phyloP scores from a whole-genome alignment of 1,140 invertebrate species.

The Scylla paramamosain region DNA sequence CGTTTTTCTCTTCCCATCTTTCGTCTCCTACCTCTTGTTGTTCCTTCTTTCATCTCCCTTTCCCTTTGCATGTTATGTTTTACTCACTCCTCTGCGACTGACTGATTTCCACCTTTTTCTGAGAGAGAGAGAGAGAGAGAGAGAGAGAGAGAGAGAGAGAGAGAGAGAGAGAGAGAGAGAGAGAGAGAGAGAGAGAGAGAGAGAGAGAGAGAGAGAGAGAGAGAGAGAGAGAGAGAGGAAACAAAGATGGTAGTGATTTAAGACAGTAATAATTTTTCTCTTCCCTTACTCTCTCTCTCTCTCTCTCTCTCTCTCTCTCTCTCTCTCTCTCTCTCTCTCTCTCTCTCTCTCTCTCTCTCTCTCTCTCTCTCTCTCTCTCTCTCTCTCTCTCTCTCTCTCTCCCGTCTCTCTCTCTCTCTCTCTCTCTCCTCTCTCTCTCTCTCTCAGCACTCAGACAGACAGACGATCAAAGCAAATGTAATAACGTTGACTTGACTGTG shows the following conservation, averaged over 20 bases:
- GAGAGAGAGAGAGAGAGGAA: background rate
- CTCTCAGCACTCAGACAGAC: background rate
- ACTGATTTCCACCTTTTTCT: no score
- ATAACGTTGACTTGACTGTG: background rate
- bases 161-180: background rate
- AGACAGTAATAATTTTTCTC: background rate
- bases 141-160: background rate
- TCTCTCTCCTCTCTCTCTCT: background rate
- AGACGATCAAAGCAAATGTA: background rate
- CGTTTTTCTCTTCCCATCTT: background rate
- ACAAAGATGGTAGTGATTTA: background rate
- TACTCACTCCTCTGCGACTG: background rate
- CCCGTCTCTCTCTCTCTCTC: no score
- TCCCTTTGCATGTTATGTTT: background rate
- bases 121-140: constrained; percentile 19
- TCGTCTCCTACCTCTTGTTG: background rate
- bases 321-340: no score
- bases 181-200: background rate
- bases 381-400: background rate
- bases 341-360: no score
- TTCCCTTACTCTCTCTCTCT: background rate
- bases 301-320: background rate
- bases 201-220: background rate
- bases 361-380: background rate
- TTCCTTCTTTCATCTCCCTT: background rate